These are phyloP conservation scores for Scomber scombrus DNA, from an alignment of 2,113 vertebrate species.

Conservation along the genomic window DNA sequence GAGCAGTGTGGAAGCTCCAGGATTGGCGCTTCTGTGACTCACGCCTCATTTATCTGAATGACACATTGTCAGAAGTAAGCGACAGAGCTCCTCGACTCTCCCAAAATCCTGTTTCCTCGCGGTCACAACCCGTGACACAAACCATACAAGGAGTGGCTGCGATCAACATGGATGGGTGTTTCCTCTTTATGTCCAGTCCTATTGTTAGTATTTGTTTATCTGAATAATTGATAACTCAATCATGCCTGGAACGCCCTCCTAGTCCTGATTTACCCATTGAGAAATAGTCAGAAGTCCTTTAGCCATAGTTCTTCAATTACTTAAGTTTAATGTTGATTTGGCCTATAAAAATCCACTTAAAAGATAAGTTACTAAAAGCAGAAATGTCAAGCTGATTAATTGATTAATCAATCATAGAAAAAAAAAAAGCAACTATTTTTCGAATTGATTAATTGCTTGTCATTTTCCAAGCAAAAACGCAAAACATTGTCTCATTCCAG, in stretches of 20 bases:
- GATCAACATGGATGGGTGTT: slow-evolving; percentile 68
- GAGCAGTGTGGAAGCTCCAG: background rate
- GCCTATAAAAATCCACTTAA: background rate
- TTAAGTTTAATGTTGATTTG: background rate
- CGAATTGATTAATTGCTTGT: too few species aligned
- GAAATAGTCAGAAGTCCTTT: background rate
- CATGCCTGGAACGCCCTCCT: slow-evolving; percentile 49
- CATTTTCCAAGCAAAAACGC: too few species aligned
- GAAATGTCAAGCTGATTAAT: too few species aligned
- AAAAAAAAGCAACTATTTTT: too few species aligned
- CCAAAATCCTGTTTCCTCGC: slow-evolving; percentile 61
- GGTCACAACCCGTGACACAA: slow-evolving; percentile 45
- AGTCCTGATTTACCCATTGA: slow-evolving; percentile 42
- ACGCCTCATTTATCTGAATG: slow-evolving; percentile 62
- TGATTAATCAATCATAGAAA: too few species aligned
- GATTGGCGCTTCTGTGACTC: slow-evolving; percentile 44
- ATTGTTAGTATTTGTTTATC: slow-evolving; percentile 73
- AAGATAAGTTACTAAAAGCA: too few species aligned
- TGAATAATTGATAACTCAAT: slow-evolving; percentile 69
- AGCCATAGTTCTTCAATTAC: background rate
- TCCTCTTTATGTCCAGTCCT: slow-evolving; percentile 52
- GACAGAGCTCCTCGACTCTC: slow-evolving; percentile 43
- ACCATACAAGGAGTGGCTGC: slow-evolving; percentile 57
- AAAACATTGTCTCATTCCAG: too few species aligned
- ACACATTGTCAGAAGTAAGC: slow-evolving; percentile 55